A percentile compares a stretch with the other conserved stretches of the same genome.
phyloP scores from a whole-genome alignment of 2,797 vertebrate genomes.

The Cuculus canorus region DNA sequence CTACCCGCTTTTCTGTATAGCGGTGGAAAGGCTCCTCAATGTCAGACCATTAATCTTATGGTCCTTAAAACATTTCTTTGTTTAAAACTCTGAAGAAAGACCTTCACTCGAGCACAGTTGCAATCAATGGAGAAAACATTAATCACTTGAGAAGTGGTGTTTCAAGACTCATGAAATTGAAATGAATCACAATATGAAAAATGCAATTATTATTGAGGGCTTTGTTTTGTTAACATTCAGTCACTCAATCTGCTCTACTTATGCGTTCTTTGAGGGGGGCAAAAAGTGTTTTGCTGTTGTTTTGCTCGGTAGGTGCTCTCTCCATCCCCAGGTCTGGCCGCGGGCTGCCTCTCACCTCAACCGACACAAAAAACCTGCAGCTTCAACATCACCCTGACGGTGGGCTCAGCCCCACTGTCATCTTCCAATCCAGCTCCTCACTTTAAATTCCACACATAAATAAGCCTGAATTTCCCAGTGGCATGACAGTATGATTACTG shows the following conservation, averaged over 20 bases:
- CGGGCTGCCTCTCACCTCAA: not conserved
- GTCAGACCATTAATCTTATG: not conserved
- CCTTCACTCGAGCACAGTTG: constrained; percentile 65
- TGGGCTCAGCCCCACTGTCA: not conserved
- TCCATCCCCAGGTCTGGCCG: fast-evolving
- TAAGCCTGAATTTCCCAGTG: not conserved
- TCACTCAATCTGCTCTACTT: constrained; percentile 47
- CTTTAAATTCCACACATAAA: not conserved
- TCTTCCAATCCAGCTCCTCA: not conserved
- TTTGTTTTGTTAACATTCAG: constrained; percentile 73
- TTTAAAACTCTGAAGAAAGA: constrained; percentile 17
- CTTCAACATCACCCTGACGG: not conserved
- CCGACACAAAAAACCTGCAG: not conserved
- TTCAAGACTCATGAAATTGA: constrained; percentile 72
- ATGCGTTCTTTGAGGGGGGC: not conserved
- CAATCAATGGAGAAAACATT: constrained; percentile 75
- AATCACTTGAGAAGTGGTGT: constrained; percentile 76
- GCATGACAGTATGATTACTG: not conserved
- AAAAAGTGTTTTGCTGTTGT: not conserved
- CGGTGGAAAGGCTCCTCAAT: not conserved
- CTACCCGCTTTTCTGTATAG: not conserved
- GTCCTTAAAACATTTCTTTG: constrained; percentile 42
- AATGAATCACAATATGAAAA: constrained; percentile 74
- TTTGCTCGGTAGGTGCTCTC: not conserved
- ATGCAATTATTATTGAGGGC: constrained; percentile 73